Evolutionary conservation across 2,888 invertebrate genomes (phyloP).

Genomic region (Sphaerophoria taeniata): DNA sequence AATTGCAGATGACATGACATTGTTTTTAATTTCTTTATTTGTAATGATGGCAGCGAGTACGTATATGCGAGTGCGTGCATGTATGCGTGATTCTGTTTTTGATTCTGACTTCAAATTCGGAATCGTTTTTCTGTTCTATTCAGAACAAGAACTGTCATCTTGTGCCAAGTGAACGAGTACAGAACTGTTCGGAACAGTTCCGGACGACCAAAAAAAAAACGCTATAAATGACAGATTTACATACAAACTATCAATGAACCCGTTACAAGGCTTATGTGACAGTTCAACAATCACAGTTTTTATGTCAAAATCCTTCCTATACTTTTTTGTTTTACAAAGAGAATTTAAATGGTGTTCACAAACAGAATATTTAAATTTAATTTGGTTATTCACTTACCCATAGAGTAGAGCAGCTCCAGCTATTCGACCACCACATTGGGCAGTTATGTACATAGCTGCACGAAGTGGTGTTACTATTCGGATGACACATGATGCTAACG

Average conservation of each 20-base stretch:
- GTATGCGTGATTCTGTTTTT: no score
- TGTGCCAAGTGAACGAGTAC: no score
- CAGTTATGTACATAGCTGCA: slow-evolving; percentile 91
- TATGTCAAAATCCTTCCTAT: slow-evolving; percentile 23
- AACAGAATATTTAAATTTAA: slow-evolving; percentile 10
- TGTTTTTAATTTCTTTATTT: no score
- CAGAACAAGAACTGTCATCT: no score
- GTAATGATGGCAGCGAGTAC: no score
- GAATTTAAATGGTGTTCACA: slow-evolving; percentile 1
- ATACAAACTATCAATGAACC: slow-evolving; percentile 57
- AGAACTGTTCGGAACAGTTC: no score
- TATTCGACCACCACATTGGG: slow-evolving; percentile 96
- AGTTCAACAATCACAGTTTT: neutral
- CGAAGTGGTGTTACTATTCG: slow-evolving; percentile 92
- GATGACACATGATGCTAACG: slow-evolving; percentile 92
- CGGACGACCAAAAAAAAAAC: no score
- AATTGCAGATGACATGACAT: no score
- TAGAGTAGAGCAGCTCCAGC: slow-evolving; percentile 96
- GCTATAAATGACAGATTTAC: slow-evolving; percentile 14
- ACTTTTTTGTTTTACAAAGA: neutral
- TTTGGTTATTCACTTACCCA: slow-evolving; percentile 87
- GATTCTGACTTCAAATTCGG: no score
- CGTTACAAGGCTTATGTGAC: slow-evolving; percentile 2
- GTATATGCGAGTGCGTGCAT: no score
- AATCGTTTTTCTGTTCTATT: no score